These are phyloP conservation scores for Hyperoplus lanceolatus DNA, from an alignment of 2,797 vertebrate genomes.

Conservation along the genomic window DNA sequence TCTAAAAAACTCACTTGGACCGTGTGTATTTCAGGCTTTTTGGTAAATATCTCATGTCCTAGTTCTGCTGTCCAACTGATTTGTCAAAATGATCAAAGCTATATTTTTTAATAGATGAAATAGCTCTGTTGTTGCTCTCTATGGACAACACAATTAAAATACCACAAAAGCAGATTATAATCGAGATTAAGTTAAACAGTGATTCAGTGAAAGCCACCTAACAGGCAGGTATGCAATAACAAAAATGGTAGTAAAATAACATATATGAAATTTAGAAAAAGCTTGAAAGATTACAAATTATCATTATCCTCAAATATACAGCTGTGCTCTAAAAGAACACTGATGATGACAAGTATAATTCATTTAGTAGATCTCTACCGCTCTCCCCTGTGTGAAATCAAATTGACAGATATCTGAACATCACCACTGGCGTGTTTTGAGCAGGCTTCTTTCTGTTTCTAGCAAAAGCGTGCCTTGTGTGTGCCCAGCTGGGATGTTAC, in stretches of 20 bases:
- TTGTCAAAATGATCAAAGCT: slow-evolving; percentile 12
- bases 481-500: slow-evolving; percentile 32
- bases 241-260: slow-evolving; percentile 4
- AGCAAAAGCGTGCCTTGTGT: slow-evolving; percentile 19
- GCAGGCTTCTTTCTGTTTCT: slow-evolving; percentile 24
- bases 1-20: slow-evolving; percentile 2
- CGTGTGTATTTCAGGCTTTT: slow-evolving; percentile 12
- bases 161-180: slow-evolving; percentile 14
- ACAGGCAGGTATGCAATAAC: neutral
- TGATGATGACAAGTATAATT: slow-evolving; percentile 70
- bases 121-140: slow-evolving; percentile 5
- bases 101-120: neutral
- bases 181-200: slow-evolving; percentile 9
- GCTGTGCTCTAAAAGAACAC: slow-evolving; percentile 60
- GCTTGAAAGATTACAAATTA: slow-evolving; percentile 59
- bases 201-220: neutral
- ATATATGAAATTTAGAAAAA: neutral
- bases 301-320: slow-evolving; percentile 56
- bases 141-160: slow-evolving; percentile 3
- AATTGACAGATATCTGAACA: slow-evolving; percentile 61
- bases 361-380: slow-evolving; percentile 64
- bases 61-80: neutral
- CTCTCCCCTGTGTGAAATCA: slow-evolving; percentile 49
- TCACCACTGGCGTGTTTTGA: slow-evolving; percentile 52
- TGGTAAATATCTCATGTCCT: neutral